phyloP scores from a whole-genome alignment of 2,797 vertebrate genomes.

The Catamblyrhynchus diadema region DNA sequence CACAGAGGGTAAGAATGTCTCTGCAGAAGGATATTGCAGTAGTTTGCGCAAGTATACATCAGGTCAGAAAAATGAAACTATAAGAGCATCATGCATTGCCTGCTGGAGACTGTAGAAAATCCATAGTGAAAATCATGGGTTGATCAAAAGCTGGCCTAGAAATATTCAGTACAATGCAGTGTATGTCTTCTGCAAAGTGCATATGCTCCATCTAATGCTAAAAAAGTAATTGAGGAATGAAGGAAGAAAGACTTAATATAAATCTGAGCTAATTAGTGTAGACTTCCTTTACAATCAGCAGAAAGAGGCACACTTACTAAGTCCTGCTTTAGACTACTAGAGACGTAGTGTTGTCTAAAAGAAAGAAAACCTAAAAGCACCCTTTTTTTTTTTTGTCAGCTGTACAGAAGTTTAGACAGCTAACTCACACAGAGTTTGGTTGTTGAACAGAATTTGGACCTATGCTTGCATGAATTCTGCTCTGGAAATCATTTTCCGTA shows the following conservation, averaged over 20 bases:
- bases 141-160: background rate
- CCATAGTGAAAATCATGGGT: background rate
- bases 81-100: background rate
- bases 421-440: background rate
- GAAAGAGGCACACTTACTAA: background rate
- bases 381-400: background rate
- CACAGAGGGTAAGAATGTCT: background rate
- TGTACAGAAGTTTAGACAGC: background rate
- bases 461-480: background rate
- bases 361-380: background rate
- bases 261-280: background rate
- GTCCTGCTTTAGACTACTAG: too few relatives aligned
- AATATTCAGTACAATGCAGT: background rate
- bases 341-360: too few relatives aligned
- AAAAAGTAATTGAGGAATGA: background rate
- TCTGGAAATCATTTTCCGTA: background rate
- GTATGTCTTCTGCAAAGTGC: rapidly evolving
- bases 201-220: background rate
- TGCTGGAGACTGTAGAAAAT: background rate
- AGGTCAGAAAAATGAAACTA: background rate
- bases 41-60: background rate
- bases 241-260: background rate
- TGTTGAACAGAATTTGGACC: background rate
- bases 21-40: background rate
- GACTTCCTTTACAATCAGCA: background rate